These are phyloP conservation scores for Balaeniceps rex DNA, from an alignment of 2,113 vertebrate species.

Conservation along the genomic window DNA sequence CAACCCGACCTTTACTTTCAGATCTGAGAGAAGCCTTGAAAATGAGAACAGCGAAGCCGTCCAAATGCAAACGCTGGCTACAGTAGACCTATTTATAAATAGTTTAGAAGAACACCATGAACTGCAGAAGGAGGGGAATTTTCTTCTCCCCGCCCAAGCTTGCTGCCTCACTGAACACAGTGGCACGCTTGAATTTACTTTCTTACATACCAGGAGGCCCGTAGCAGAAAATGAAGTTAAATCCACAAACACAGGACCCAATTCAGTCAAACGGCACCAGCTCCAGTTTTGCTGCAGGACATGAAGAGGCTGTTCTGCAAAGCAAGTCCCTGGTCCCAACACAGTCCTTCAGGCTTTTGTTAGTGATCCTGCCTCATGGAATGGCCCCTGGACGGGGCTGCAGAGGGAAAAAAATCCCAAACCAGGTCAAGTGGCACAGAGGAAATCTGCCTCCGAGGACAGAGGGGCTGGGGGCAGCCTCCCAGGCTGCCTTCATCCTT, in stretches of 20 bases:
- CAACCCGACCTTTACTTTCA: slow-evolving; percentile 45
- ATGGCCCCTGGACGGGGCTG: neutral
- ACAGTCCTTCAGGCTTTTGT: neutral
- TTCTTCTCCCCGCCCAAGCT: neutral
- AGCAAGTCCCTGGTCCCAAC: neutral
- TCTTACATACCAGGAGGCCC: slow-evolving; percentile 30
- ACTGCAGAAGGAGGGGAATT: slow-evolving; percentile 9
- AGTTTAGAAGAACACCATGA: slow-evolving; percentile 49
- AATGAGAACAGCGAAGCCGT: slow-evolving; percentile 3
- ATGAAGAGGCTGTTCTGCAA: neutral
- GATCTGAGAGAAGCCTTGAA: slow-evolving; percentile 51
- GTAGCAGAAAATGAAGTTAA: slow-evolving; percentile 40
- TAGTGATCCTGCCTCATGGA: neutral
- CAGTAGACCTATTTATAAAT: slow-evolving; percentile 57
- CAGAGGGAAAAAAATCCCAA: neutral
- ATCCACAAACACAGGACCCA: neutral
- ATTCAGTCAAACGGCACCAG: neutral
- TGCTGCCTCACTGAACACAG: slow-evolving; percentile 51
- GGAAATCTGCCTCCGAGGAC: neutral
- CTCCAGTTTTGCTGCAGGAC: neutral
- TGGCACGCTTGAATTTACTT: slow-evolving; percentile 52
- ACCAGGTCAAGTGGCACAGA: neutral
- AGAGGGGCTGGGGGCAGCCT: neutral
- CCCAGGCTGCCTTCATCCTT: neutral
- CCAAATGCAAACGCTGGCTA: slow-evolving; percentile 48